Evolutionary conservation across 2,888 invertebrate species (phyloP), one percentile per base, ranked within the genome.

Genomic region (Ochropleura plecta): DNA sequence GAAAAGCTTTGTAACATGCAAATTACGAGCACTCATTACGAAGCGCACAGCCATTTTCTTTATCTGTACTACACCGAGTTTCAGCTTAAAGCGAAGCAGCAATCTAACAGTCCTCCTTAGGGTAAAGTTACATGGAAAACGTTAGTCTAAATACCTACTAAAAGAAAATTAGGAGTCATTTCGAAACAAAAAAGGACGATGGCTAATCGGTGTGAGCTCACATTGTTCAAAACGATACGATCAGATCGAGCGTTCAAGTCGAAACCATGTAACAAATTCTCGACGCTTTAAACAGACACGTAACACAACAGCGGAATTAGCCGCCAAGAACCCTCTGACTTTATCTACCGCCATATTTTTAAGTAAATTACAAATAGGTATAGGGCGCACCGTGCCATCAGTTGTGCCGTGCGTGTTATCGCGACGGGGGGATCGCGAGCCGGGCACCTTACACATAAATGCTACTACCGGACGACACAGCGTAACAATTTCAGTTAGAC

Each of bases 291-390:
- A 86, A 89, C 86, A 87, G 89, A 90, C 89, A 88, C 90, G 87
- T 91, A 90, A 91, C 92, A 90, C 90, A 91, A 90, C 88, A 86
- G 88, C 87, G 85, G 92, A 93, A 93, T 93, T 94, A 95, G 93
- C 92, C 90, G 91, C 90, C 88, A 91, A 91, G 92, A 91, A 92
- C 90, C 88, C 91, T 89, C 90, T 90, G 84, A 87, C 90, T 91
- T 93, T 95, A 95, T 96, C 95, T 94, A 87, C 86, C 87, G 90
- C 93, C 93, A 95, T 96, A 96, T 96, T 96, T 96, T 96, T 94
- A 94, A 95, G 94, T 96, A 95, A 95, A 96, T 96, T 96, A 96
- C 96, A 95, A 96, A 96, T 95, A 95, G 95, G 95, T 93, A 93
- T 91, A 92, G 91, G 92, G 93, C 80, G 88, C 89, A 88, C 90